Evolutionary conservation across 2,888 invertebrate genomes (phyloP), one percentile per base, ranked within the genome.

Genomic region (Bembecia ichneumoniformis): DNA sequence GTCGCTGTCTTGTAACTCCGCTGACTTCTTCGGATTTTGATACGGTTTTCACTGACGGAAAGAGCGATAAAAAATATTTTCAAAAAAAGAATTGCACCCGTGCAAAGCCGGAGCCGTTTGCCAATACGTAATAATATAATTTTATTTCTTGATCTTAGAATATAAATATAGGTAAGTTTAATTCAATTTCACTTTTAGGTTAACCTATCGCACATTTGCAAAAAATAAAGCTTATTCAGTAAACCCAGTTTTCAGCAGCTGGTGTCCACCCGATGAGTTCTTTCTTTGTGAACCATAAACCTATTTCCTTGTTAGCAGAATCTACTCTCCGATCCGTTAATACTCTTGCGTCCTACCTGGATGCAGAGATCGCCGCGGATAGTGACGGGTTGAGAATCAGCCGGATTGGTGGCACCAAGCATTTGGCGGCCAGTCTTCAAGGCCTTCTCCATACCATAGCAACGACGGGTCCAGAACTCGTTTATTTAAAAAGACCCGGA

Each of bases 371-470:
- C 99, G 51, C 99, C 99, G 70, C 99, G 93, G 72, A 99, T 98
- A 53, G 98, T 98, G 56, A 99, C 99, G 52, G 99, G 98, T 55
- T 90, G 90, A 13, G 98, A 98, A 68, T 96, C 95, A 52, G 95
- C 94, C 17, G 99, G 99, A 81, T 99, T 96, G 56, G 99, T 99
- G 56, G 96, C 99, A 58, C 99, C 99, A 63, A 99, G 90, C 92
- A 99, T 95, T 63, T 93, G 91, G 66, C 99, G 94, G 40, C 98
- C 99, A 64, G 96, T 97, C 86, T 96, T 97, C 4, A 99, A 49
- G 96, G 90, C 60, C 99, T 99, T 91, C 99, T 97, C 97, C 97
- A 98, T 14, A 98, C 96, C 96, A 96, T 96, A 47, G 96, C 95
- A 49, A 96, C 95, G 55, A 96, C 95, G 50, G 96, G 98, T 76